phyloP scores from a whole-genome alignment of 2,888 invertebrate genomes.

The Mimas tiliae region DNA sequence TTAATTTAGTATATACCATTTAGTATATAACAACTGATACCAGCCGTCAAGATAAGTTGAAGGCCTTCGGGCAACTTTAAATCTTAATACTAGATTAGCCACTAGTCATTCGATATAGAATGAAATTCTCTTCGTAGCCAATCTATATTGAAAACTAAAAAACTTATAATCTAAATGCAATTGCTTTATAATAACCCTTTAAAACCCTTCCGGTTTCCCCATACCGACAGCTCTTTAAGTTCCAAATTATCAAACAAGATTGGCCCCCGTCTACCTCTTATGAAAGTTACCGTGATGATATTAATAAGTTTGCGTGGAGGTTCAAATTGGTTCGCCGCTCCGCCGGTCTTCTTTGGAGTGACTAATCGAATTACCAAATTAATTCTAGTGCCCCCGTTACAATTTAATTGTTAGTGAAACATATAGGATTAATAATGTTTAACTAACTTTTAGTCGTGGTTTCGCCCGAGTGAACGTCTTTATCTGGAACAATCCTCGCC shows the following conservation, averaged over 20 bases:
- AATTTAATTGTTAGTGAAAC: not conserved
- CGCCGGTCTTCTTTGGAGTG: conserved; percentile 5
- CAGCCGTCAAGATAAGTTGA: too few relatives aligned
- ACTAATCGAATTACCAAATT: conserved; percentile 20
- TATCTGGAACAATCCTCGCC: too few relatives aligned
- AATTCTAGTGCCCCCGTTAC: not conserved
- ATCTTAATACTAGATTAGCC: too few relatives aligned
- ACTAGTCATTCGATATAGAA: too few relatives aligned
- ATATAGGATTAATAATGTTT: not conserved
- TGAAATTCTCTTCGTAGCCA: too few relatives aligned
- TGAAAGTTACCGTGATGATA: conserved; percentile 7
- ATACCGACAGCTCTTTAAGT: not conserved
- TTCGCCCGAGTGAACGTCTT: too few relatives aligned
- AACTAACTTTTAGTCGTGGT: not conserved
- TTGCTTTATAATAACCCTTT: too few relatives aligned
- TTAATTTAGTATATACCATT: too few relatives aligned
- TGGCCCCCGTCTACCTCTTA: not conserved
- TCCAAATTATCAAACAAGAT: not conserved
- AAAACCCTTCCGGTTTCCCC: not conserved
- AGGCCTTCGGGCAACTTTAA: too few relatives aligned
- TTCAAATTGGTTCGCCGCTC: conserved; percentile 21
- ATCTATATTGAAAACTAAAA: too few relatives aligned
- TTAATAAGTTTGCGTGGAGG: conserved; percentile 15
- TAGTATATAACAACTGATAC: too few relatives aligned
- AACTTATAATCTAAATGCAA: too few relatives aligned